Evolutionary conservation across 1,140 invertebrate species (phyloP), one percentile per base, ranked within the genome.

Genomic region (Tenebrio molitor): DNA sequence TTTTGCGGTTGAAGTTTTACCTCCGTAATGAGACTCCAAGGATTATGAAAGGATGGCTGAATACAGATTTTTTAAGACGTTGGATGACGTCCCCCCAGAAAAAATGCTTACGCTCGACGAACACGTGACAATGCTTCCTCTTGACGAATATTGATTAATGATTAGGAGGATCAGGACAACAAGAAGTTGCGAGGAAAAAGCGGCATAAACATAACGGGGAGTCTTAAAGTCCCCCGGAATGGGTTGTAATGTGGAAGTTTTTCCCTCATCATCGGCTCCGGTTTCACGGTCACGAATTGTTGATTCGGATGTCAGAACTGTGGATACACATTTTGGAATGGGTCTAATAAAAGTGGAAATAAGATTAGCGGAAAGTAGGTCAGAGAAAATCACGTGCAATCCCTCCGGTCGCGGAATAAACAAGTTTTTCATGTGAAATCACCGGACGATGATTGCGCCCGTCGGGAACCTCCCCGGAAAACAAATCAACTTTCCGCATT

Each of bases 301-400:
- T 25, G 50, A 58, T 58, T 58, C 23, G 50, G 29, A 58, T 50
- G 23, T 12, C 21, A 58, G n/a, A 58, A 29, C 29, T 58, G 10
- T 29, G 50, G n/a, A 14, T 58, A 58, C 23, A 25, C n/a, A 33
- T 33, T 17, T 50, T 50, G 44, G 44, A 50, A 50, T 29, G n/a
- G 19, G 50, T 29, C 50, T 58, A 58, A 58, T 58, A 58, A 58
- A 58, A 58, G 21, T 29, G 50, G 50, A 58, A 58, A 58, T 58
- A 29, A 58, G 50, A 58, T 58, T 58, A 58, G 29, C 25, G 19
- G 19, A 25, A 58, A 58, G n/a, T 58, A 29, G 50, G 50, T 58
- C 50, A 58, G 23, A 29, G 50, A 25, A 25, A 58, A 58, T 58
- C 14, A 58, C 50, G 50, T 14, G 21, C 50, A 25, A 29, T 29